Percentiles rank a stretch among this genome's conserved stretches.
Evolutionary conservation across 2,888 invertebrate genomes (phyloP).

Genomic region (Drosophila merina): DNA sequence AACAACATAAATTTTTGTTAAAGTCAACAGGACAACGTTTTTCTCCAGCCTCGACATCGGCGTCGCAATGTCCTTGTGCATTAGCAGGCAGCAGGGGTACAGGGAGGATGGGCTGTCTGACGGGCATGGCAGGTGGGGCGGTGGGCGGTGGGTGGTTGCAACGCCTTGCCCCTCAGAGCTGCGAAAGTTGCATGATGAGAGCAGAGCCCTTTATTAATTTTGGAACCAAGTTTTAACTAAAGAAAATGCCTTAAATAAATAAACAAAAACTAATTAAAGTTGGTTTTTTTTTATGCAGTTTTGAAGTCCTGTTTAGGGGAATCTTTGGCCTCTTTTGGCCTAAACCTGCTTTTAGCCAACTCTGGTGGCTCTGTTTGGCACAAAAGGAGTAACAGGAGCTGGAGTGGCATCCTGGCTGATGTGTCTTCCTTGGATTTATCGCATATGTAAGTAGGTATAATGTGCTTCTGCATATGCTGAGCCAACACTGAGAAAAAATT

Average conservation of each 20-base stretch:
- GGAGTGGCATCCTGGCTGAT: not conserved
- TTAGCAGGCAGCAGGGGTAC: slow-evolving; percentile 23
- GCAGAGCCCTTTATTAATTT: not conserved
- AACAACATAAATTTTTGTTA: slow-evolving; percentile 76
- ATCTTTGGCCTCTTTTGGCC: not conserved
- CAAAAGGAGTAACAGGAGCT: not conserved
- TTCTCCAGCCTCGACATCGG: slow-evolving; percentile 22
- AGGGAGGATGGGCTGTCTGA: not conserved
- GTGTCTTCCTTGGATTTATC: slow-evolving; percentile 18
- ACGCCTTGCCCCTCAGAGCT: not conserved
- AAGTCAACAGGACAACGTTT: slow-evolving; percentile 64
- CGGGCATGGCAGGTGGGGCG: not conserved
- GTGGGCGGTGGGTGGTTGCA: slow-evolving; percentile 12
- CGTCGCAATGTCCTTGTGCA: slow-evolving; percentile 34
- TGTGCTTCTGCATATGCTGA: slow-evolving; percentile 6
- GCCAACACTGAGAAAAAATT: slow-evolving; percentile 4
- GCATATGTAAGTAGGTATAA: slow-evolving; percentile 16
- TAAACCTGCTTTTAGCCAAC: not conserved
- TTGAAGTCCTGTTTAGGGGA: not conserved
- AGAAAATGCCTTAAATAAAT: not conserved
- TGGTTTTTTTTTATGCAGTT: not conserved
- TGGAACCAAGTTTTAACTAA: not conserved
- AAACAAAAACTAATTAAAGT: not conserved
- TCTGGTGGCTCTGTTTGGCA: not conserved
- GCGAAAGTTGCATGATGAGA: not conserved